phyloP scores from a whole-genome alignment of 2,113 vertebrate genomes.

The Orthonyx spaldingii region DNA sequence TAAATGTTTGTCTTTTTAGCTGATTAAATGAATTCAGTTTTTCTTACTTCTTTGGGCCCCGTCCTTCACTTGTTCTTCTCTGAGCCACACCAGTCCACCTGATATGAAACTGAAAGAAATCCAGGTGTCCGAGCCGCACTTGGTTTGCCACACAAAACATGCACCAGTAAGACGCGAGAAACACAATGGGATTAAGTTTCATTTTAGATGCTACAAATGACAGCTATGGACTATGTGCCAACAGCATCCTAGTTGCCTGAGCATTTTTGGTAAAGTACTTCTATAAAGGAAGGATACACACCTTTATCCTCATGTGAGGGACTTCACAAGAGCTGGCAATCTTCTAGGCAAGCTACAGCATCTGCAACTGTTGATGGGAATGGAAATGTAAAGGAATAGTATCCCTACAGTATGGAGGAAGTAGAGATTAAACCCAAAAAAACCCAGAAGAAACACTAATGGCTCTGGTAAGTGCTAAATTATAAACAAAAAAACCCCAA shows the following conservation, averaged over 20 bases:
- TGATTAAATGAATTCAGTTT: constrained; percentile 69
- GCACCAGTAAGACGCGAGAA: neutral
- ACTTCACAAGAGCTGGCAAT: neutral
- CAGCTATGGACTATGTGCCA: neutral
- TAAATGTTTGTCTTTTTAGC: constrained; percentile 80
- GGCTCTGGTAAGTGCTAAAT: constrained; percentile 40
- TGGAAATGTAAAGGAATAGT: neutral
- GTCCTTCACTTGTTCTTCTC: neutral
- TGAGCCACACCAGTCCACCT: neutral
- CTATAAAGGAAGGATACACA: neutral
- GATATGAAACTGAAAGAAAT: neutral
- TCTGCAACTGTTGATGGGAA: neutral
- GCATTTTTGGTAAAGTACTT: neutral
- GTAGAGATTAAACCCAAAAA: neutral
- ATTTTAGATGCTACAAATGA: neutral
- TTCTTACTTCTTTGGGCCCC: constrained; percentile 65
- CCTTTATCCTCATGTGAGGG: neutral
- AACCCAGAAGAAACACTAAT: neutral
- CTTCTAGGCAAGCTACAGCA: neutral
- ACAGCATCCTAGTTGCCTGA: neutral
- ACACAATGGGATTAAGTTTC: neutral
- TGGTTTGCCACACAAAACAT: neutral
- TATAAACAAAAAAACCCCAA: neutral
- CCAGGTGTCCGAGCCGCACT: neutral
- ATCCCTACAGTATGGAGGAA: neutral